Percentiles rank a stretch among this genome's conserved stretches.
These are phyloP conservation scores for Lasius platythorax DNA, from an alignment of 2,888 invertebrate genomes.

Conservation along the genomic window DNA sequence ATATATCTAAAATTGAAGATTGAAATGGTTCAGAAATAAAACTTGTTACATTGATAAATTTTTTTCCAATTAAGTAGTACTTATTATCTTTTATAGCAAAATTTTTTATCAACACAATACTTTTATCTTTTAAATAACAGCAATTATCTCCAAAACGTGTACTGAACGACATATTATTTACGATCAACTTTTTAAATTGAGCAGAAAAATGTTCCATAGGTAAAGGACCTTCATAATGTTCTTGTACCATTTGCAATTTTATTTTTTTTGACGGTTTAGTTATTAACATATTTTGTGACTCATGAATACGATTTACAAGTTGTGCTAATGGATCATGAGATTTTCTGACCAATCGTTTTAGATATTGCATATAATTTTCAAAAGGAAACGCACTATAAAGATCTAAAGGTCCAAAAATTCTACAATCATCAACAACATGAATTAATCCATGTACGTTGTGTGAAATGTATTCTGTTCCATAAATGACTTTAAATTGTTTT, in stretches of 20 bases:
- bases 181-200: not conserved
- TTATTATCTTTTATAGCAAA: too few species aligned
- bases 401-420: slow-evolving; percentile 41
- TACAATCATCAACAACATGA: slow-evolving; percentile 53
- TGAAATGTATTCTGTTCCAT: slow-evolving; percentile 51
- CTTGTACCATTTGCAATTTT: not conserved
- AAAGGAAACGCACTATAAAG: slow-evolving; percentile 53
- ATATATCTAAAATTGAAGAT: not conserved
- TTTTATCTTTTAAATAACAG: too few species aligned
- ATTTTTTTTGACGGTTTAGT: too few species aligned
- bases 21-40: too few species aligned
- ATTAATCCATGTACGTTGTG: slow-evolving; percentile 57
- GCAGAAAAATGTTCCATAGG: not conserved
- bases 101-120: too few species aligned
- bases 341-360: slow-evolving; percentile 6
- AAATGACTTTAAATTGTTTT: slow-evolving; percentile 36
- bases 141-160: too few species aligned
- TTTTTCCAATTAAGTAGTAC: too few species aligned
- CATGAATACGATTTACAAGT: too few species aligned
- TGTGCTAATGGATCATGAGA: too few species aligned
- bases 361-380: slow-evolving; percentile 58
- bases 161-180: not conserved
- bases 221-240: slow-evolving; percentile 18
- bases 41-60: too few species aligned
- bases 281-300: too few species aligned